phyloP scores from a whole-genome alignment of 1,140 invertebrate species.

The Leptopilina boulardi region DNA sequence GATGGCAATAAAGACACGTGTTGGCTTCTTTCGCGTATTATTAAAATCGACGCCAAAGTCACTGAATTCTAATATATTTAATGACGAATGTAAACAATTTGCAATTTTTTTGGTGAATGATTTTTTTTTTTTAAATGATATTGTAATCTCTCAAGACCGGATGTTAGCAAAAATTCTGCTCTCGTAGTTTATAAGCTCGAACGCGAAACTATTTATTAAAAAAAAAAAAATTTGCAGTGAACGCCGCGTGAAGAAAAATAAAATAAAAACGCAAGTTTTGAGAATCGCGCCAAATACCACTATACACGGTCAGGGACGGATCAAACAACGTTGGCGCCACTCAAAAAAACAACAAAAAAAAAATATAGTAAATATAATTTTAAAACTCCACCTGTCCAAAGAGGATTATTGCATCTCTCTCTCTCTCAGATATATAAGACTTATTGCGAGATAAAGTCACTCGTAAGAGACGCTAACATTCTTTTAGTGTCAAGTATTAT shows the following conservation, averaged over 20 bases:
- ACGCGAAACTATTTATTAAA: no score
- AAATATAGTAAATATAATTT: not conserved
- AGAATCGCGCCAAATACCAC: not conserved
- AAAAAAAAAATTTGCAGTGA: no score
- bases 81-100: not conserved
- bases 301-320: not conserved
- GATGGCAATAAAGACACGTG: constrained; percentile 26
- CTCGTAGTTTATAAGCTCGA: not conserved
- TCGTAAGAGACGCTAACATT: not conserved
- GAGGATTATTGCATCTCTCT: constrained; percentile 15
- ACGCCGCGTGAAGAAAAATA: not conserved
- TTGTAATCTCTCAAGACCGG: not conserved
- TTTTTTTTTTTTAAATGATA: not conserved
- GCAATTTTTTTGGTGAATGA: not conserved
- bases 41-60: not conserved
- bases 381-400: constrained; percentile 16
- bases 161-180: not conserved
- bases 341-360: not conserved
- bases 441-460: not conserved
- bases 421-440: not conserved
- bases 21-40: not conserved
- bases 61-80: not conserved
- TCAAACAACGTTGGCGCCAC: constrained; percentile 6
- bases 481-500: not conserved
- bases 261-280: not conserved